Percentiles rank a stretch among this genome's conserved stretches.
Conservation (phyloP, 2,113 vertebrate species). For the Andinoacara biseriatus region DNA sequence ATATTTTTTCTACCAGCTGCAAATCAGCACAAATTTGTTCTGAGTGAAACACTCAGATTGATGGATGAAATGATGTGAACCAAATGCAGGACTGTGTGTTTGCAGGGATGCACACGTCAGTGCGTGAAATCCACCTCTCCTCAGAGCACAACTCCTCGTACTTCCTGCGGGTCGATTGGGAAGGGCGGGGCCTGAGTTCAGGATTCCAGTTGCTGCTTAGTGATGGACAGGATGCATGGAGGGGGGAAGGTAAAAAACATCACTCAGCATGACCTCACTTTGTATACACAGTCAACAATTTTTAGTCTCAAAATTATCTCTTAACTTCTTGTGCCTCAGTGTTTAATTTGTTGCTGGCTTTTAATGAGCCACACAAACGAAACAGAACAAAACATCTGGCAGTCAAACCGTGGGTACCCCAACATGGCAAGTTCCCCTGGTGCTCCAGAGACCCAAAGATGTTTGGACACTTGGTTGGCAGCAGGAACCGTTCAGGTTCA, state of each 20-base stretch:
- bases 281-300: neutral
- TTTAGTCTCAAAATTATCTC: neutral
- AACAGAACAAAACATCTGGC: no score
- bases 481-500: no score
- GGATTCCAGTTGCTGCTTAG: constrained; percentile 87
- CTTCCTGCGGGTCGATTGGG: constrained; percentile 88
- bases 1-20: no score
- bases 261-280: neutral
- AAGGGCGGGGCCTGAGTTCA: constrained; percentile 77
- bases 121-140: constrained; percentile 81
- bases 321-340: no score
- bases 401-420: no score
- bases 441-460: no score
- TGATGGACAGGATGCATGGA: constrained; percentile 88
- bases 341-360: no score
- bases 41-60: neutral
- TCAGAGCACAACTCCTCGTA: constrained; percentile 81
- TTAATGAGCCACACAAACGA: no score
- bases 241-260: constrained; percentile 84
- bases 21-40: neutral
- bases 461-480: no score
- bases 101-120: constrained; percentile 82
- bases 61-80: neutral
- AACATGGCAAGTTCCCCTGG: no score
- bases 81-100: neutral